These are phyloP conservation scores for Goniozus legneri DNA, from an alignment of 1,140 invertebrate species.

Conservation along the genomic window DNA sequence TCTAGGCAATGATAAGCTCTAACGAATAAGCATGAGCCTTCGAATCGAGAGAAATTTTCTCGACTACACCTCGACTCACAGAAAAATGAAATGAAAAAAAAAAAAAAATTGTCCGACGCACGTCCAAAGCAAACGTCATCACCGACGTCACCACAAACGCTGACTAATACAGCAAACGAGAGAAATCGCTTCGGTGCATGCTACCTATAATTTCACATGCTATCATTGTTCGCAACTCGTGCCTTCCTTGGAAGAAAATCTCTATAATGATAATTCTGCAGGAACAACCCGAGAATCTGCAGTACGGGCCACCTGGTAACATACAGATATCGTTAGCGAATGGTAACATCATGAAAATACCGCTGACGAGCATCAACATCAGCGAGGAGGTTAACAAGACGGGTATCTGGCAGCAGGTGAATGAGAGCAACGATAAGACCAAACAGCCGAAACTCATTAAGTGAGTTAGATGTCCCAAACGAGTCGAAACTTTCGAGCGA, in stretches of 20 bases:
- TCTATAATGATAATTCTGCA: slow-evolving; percentile 25
- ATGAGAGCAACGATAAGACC: slow-evolving; percentile 58
- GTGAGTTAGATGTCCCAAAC: slow-evolving; percentile 27
- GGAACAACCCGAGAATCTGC: slow-evolving; percentile 45
- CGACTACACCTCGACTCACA: too few relatives aligned
- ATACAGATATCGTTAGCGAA: slow-evolving; percentile 84
- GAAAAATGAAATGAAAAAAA: too few relatives aligned
- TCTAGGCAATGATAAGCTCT: too few relatives aligned
- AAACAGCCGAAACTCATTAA: slow-evolving; percentile 47
- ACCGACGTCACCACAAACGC: too few relatives aligned
- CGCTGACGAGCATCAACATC: slow-evolving; percentile 83
- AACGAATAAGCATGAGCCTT: too few relatives aligned
- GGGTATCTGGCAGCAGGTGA: slow-evolving; percentile 92
- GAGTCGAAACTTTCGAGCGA: background rate
- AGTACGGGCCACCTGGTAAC: slow-evolving; percentile 58
- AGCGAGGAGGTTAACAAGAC: slow-evolving; percentile 91
- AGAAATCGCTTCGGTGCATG: too few relatives aligned
- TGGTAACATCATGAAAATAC: slow-evolving; percentile 90
- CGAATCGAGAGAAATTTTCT: too few relatives aligned
- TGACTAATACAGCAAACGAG: too few relatives aligned
- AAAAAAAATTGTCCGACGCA: too few relatives aligned
- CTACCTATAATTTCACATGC: too few relatives aligned
- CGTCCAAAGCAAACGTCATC: too few relatives aligned
- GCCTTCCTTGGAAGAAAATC: slow-evolving; percentile 24
- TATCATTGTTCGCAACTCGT: too few relatives aligned